Evolutionary conservation across 2,888 invertebrate genomes (phyloP).

Genomic region (Lycocerus yunnanus): DNA sequence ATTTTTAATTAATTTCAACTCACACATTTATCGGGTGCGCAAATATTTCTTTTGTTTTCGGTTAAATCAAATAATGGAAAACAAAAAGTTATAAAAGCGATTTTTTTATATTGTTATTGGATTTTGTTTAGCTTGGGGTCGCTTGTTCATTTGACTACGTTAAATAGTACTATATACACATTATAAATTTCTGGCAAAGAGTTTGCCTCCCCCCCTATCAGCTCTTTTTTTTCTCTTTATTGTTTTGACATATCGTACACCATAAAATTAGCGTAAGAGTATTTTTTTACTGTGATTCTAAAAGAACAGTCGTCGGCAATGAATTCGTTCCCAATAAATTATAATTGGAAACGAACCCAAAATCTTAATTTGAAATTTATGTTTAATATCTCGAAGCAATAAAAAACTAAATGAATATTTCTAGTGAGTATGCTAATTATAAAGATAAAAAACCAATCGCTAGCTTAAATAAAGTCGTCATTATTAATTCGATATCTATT

Average conservation of each 20-base stretch:
- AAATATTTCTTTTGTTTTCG: conserved; percentile 12
- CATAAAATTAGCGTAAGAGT: not conserved
- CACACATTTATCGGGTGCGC: conserved; percentile 6
- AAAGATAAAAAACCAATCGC: not conserved
- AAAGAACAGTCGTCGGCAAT: not conserved
- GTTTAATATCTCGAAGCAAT: not conserved
- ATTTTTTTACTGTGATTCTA: not conserved
- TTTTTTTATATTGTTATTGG: conserved; percentile 3
- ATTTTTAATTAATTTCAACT: conserved; percentile 25
- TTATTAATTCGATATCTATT: not conserved
- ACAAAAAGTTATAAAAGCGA: conserved; percentile 7
- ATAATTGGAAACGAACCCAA: not conserved
- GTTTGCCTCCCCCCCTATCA: too few relatives aligned
- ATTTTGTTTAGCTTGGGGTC: too few relatives aligned
- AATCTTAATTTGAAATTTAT: not conserved
- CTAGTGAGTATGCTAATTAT: not conserved
- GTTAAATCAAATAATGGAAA: conserved; percentile 6
- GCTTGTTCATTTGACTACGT: too few relatives aligned
- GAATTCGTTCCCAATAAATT: not conserved
- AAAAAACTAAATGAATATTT: not conserved
- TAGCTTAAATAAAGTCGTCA: conserved; percentile 3
- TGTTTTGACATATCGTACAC: not conserved
- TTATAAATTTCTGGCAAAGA: too few relatives aligned
- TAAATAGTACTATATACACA: too few relatives aligned
- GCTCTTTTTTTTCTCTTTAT: too few relatives aligned